phyloP scores from a whole-genome alignment of 2,797 vertebrate genomes.

The Platalea minor region DNA sequence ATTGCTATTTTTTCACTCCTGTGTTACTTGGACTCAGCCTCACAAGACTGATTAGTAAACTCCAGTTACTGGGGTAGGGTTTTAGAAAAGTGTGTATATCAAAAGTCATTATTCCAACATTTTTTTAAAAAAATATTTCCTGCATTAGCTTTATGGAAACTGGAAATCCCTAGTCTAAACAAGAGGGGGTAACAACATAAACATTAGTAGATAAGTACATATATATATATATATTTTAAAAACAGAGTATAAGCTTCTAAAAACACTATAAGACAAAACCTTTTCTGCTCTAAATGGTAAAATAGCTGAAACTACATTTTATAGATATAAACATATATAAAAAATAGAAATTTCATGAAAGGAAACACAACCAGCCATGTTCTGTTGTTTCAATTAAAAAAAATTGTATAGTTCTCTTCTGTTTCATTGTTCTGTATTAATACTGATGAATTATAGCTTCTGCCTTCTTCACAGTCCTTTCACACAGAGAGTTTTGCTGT shows the following conservation, averaged over 20 bases:
- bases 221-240: background rate
- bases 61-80: background rate
- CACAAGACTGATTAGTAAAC: background rate
- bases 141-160: background rate
- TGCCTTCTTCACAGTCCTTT: background rate
- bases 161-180: background rate
- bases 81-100: background rate
- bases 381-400: background rate
- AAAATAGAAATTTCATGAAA: background rate
- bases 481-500: background rate
- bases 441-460: background rate
- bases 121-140: background rate
- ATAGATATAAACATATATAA: background rate
- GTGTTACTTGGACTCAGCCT: background rate
- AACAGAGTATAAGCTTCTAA: background rate
- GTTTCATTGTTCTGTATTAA: background rate
- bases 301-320: background rate
- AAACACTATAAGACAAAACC: background rate
- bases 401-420: background rate
- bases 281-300: background rate
- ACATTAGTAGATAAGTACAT: background rate
- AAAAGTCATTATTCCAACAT: background rate
- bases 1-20: background rate
- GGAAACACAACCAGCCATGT: background rate
- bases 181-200: background rate